These are phyloP conservation scores for Ctenopoma kingsleyae DNA, from an alignment of 2,797 vertebrate species.

Conservation along the genomic window DNA sequence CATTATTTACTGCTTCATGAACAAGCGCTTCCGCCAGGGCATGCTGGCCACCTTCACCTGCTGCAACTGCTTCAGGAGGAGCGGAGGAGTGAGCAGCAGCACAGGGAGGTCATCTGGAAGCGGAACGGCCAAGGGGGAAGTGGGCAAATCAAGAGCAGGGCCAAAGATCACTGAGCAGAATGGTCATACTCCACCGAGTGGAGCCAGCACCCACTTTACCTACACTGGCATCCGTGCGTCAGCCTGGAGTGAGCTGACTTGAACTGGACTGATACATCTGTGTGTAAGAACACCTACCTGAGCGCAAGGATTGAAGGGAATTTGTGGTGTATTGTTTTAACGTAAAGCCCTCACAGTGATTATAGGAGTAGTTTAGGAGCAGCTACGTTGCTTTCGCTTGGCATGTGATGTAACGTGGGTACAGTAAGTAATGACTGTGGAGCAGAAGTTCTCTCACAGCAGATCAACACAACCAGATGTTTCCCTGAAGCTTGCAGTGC, in stretches of 20 bases:
- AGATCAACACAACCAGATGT: constrained; percentile 16
- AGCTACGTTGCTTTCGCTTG: constrained; percentile 34
- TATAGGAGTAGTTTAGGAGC: constrained; percentile 37
- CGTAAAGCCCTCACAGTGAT: constrained; percentile 28
- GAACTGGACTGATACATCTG: not conserved
- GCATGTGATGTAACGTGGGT: constrained; percentile 8
- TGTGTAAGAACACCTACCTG: not conserved
- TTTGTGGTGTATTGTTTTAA: constrained; percentile 3
- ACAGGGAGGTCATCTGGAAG: constrained; percentile 34
- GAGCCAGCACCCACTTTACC: constrained; percentile 82
- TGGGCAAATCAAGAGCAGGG: not conserved
- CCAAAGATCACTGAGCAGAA: constrained; percentile 80
- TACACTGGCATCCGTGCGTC: constrained; percentile 83
- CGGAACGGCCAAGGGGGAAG: constrained; percentile 31
- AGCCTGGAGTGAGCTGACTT: constrained; percentile 68
- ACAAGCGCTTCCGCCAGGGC: constrained; percentile 93
- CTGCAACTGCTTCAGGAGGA: constrained; percentile 63
- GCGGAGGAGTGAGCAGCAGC: not conserved
- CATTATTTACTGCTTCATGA: constrained; percentile 99
- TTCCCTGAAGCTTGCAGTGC: not conserved
- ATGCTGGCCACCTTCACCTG: constrained; percentile 92
- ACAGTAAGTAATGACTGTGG: not conserved
- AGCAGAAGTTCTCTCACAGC: constrained; percentile 14
- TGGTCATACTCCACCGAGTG: constrained; percentile 77
- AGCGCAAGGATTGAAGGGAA: constrained; percentile 18